Evolutionary conservation across 2,797 vertebrate genomes (phyloP), one percentile per base, ranked within the genome.

Genomic region (Macropodus opercularis): DNA sequence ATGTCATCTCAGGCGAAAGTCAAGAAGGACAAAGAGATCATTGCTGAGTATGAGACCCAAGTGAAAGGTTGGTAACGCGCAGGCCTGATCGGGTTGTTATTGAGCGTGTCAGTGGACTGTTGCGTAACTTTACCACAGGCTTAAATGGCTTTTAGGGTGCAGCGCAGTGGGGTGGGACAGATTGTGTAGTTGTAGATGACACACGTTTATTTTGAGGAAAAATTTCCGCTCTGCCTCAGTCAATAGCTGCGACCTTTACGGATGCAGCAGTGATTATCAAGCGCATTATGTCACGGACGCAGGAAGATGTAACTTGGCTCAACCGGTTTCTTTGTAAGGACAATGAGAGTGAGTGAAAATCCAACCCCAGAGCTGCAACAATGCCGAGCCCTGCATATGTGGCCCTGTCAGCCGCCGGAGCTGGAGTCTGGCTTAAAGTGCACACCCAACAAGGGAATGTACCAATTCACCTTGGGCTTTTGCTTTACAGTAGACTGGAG

Each of bases 1-100:
- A 95, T 96, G 95, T 95, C 94, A 92, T 93, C 94, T 76, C 94
- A 94, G 83, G 90, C 92, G 75, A 95, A 93, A 93, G 94, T 94
- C 92, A 97, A 95, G 94, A 97, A 97, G 92, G 95, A 97, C 94
- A 97, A 97, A 93, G 95, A 97, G 90, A 97, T 97, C 87, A 96
- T 95, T 53, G 93, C 94, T 1, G 95, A 97, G 77, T 97, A 96
- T 90, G 95, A 97, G 90, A 94, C 94, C 68, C 95, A 97, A 92
- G 95, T 96, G 67, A 97, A 97, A 95, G 95, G 95, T 96, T 67
- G 89, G 94, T 84, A 62, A 46, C 71, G 32, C 31, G 67, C 73
- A 63, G 75, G 79, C 81, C 84, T 24, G 51, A 4, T 21, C 57
- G 13, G 21, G 40, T 75, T 82, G 68, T 69, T 72, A 29, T 58